phyloP scores from a whole-genome alignment of 2,888 invertebrate species.

The Lissonota sp. region DNA sequence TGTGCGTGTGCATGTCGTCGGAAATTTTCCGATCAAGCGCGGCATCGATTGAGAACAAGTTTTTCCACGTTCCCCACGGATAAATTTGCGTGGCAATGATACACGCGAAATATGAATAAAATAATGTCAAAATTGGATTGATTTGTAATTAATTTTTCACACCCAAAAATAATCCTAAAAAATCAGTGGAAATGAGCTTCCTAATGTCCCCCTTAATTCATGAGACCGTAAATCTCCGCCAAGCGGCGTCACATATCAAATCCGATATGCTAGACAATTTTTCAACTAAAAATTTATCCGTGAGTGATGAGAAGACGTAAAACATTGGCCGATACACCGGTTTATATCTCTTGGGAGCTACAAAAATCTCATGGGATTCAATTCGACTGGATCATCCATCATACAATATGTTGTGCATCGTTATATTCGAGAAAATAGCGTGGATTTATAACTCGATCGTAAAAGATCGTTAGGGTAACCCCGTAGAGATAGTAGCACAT shows the following conservation, averaged over 20 bases:
- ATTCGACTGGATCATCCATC: neutral
- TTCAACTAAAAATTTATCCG: neutral
- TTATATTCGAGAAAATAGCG: conserved; percentile 18
- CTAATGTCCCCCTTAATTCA: too few relatives aligned
- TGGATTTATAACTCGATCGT: conserved; percentile 47
- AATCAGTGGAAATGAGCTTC: too few relatives aligned
- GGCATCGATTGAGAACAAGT: too few relatives aligned
- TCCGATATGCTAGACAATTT: too few relatives aligned
- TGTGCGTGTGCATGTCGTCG: neutral
- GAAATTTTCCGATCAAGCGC: neutral
- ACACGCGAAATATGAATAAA: too few relatives aligned
- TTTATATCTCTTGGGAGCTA: neutral
- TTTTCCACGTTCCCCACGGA: too few relatives aligned
- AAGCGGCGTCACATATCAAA: too few relatives aligned
- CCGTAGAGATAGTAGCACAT: conserved; percentile 11
- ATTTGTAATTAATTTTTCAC: too few relatives aligned
- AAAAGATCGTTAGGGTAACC: conserved; percentile 41
- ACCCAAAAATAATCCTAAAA: too few relatives aligned
- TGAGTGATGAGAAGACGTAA: neutral
- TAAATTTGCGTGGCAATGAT: too few relatives aligned
- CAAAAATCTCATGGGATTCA: conserved; percentile 14
- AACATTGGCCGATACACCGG: neutral
- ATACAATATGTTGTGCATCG: conserved; percentile 16
- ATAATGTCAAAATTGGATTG: too few relatives aligned
- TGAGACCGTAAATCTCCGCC: too few relatives aligned